Evolutionary conservation across 1,140 invertebrate species (phyloP).

Genomic region (Caenorhabditis tropicalis): DNA sequence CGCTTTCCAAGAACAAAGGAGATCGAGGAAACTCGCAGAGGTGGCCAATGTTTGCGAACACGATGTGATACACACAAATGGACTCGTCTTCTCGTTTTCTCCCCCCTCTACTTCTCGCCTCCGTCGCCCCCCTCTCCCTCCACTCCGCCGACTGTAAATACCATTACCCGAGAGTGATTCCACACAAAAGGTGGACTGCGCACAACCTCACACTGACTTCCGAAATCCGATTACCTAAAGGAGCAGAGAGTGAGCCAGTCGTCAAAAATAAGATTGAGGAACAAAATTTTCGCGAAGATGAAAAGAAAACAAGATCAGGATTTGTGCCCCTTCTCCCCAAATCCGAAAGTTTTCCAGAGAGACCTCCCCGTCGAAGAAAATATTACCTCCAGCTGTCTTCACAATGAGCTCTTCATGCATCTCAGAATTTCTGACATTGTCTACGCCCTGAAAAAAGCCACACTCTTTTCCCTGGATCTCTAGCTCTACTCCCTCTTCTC

Average conservation of each 20-base stretch:
- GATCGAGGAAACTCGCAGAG: background rate
- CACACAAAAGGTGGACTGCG: conserved; percentile 24
- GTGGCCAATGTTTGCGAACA: conserved; percentile 38
- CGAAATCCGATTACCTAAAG: conserved; percentile 39
- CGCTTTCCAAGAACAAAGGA: conserved; percentile 32
- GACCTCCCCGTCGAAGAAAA: background rate
- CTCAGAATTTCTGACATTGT: background rate
- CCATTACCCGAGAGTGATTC: conserved; percentile 44
- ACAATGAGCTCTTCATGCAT: background rate
- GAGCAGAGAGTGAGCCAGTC: background rate
- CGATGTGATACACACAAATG: conserved; percentile 44
- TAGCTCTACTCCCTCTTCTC: too few relatives aligned
- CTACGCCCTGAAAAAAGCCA: background rate
- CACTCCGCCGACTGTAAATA: conserved; percentile 31
- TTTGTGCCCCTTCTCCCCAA: background rate
- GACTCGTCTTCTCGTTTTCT: conserved; percentile 17
- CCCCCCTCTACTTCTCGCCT: conserved; percentile 7
- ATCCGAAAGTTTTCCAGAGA: background rate
- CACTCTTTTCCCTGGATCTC: background rate
- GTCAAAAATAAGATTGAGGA: conserved; percentile 20
- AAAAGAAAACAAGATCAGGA: conserved; percentile 12
- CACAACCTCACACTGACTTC: conserved; percentile 4
- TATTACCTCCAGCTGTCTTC: background rate
- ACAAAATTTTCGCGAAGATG: background rate
- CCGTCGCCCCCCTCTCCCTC: too few relatives aligned